phyloP scores from a whole-genome alignment of 2,113 vertebrate genomes.

The Larimichthys crocea region DNA sequence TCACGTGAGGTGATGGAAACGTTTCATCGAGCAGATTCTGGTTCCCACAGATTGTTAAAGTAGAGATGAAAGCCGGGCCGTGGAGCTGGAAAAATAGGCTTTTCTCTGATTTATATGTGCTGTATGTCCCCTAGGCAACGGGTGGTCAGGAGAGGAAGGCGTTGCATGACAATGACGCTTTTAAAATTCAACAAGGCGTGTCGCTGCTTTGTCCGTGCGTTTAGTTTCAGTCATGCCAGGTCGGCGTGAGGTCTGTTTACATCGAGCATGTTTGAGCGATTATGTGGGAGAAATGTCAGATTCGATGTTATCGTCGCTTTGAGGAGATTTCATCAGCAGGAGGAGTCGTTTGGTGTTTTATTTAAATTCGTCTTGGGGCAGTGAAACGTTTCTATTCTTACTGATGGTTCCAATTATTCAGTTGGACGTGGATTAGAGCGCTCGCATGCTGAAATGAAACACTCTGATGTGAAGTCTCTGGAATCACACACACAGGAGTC shows the following conservation, averaged over 20 bases:
- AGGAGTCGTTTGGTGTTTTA: background rate
- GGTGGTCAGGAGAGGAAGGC: conserved; percentile 38
- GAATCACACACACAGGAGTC: conserved; percentile 17
- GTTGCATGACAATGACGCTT: conserved; percentile 58
- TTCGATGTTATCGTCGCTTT: background rate
- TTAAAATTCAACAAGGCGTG: conserved; percentile 13
- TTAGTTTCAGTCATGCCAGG: conserved; percentile 12
- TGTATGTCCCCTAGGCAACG: conserved; percentile 56
- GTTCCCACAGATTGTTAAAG: conserved; percentile 8
- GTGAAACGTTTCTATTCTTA: background rate
- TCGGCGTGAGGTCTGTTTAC: conserved; percentile 8
- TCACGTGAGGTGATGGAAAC: conserved; percentile 9
- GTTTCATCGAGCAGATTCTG: background rate
- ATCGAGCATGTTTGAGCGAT: conserved; percentile 5
- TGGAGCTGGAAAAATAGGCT: conserved; percentile 17
- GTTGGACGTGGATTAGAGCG: background rate
- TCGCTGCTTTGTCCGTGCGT: background rate
- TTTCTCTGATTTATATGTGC: conserved; percentile 28
- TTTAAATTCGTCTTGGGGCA: background rate
- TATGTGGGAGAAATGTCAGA: conserved; percentile 11
- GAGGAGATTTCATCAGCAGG: background rate
- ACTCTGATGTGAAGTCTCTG: conserved; percentile 36
- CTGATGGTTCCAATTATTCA: background rate
- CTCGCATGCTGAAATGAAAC: background rate
- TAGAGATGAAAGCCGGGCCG: conserved; percentile 14